phyloP scores from a whole-genome alignment of 2,888 invertebrate genomes.

The Diogma glabrata region DNA sequence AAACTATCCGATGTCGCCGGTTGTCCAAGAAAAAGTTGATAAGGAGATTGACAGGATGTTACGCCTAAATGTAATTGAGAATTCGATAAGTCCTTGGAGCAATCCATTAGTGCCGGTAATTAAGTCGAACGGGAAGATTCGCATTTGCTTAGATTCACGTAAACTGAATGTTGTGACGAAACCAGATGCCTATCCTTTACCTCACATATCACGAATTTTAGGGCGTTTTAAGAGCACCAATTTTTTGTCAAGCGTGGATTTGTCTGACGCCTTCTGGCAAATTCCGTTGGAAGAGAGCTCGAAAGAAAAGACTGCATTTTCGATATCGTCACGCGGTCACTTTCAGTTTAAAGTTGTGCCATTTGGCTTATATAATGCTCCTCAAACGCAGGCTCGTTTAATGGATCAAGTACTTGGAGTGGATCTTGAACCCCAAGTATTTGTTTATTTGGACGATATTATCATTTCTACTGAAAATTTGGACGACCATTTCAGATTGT shows the following conservation, averaged over 20 bases:
- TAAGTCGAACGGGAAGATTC: neutral
- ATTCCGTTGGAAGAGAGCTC: no score
- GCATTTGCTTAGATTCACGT: no score
- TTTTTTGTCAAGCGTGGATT: no score
- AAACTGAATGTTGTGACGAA: no score
- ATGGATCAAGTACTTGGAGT: constrained; percentile 16
- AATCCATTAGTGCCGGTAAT: neutral
- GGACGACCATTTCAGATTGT: constrained; percentile 11
- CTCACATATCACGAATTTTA: constrained; percentile 3
- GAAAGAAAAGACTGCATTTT: no score
- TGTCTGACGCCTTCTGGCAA: no score
- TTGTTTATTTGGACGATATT: constrained; percentile 14
- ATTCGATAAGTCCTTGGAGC: constrained; percentile 1
- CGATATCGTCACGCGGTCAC: no score
- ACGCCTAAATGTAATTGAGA: neutral
- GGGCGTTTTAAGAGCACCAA: no score
- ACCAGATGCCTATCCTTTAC: constrained; percentile 6
- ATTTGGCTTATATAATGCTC: no score
- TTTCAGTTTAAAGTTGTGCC: constrained; percentile 2
- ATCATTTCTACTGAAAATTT: constrained; percentile 11
- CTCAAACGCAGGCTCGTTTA: no score
- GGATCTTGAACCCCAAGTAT: constrained; percentile 15
- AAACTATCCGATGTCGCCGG: no score
- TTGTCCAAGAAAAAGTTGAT: neutral
- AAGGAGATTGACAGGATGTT: constrained; percentile 6